Evolutionary conservation across 2,888 invertebrate species (phyloP), one percentile per base, ranked within the genome.

Genomic region (Hyalella azteca): DNA sequence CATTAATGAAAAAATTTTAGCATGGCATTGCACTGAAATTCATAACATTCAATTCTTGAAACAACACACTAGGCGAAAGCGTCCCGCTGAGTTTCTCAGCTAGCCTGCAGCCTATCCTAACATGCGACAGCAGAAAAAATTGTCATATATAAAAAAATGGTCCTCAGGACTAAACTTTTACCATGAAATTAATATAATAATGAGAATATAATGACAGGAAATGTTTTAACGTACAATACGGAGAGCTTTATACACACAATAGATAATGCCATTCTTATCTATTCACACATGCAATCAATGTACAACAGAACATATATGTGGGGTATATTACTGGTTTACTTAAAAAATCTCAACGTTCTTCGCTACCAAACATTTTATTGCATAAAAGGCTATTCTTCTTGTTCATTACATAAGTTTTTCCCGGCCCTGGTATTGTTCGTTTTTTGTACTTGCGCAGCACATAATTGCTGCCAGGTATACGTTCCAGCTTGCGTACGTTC

Each of bases 381-480:
- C 83, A 83, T n/a, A 83, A 76, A 29, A 81, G 79, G 19, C 81
- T 83, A 73, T 83, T 83, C 78, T 83, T 83, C 78, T 80, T 83
- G 49, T 83, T 83, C 79, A 83, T 83, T 4, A 83, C 81, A 39
- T 81, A 83, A 5, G 83, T 83, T 78, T 83, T 83, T 22, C 83
- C 83, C n/a, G 83, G 80, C 3, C 81, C 81, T 36, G 79, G 80
- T 3, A 77, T 41, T 22, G 54, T 29, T 50, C 75, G 80, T 22
- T 78, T 78, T 59, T 83, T 83, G 73, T 83, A 83, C 41, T 83
- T 83, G 81, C 91, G 89, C 81, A 91, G 87, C 82, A 89, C 89
- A 86, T 92, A 91, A 86, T 91, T 90, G 86, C 91, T 91, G 80
- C 91, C 91, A 19, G 91, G 90, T 87, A 93, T 90, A 86, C 91